Evolutionary conservation across 1,140 invertebrate species (phyloP), one percentile per base, ranked within the genome.

Genomic region (Pseudomyrmex cubaensis): DNA sequence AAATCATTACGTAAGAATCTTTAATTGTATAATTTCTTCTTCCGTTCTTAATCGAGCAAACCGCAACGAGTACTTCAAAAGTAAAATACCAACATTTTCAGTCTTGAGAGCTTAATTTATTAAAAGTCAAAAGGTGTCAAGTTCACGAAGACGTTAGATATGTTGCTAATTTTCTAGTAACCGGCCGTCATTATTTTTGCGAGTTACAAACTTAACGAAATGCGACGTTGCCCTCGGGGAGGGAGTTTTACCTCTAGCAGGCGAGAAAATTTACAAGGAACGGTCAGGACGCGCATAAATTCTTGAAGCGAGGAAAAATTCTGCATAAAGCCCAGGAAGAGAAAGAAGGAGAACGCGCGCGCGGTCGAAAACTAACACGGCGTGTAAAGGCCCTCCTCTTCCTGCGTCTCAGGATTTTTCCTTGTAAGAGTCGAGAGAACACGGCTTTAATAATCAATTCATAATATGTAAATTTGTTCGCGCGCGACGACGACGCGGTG

Each of bases 191-290:
- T 87, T 84, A 77, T 83, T 76, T 56, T 57, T 35, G 54, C 59
- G 67, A 78, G 72, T 83, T 66, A 70, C 50, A 54, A 57, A 74
- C 72, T 66, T 72, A 77, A 87, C 66, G 74, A 85, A 76, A 87
- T 78, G 82, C 63, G 61, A 57, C 80, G 72, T 86, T 88, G 78
- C 74, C 75, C 76, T 44, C 61, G 83, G 69, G 82, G 46, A 63
- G 54, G 61, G 84, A 86, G 84, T 83, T 88, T 72, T 78, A 78
- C 44, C 50, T 64, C 78, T 59, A 82, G 48, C 76, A 82, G 67
- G 83, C 64, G 82, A 63, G 85, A 83, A 90, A 89, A 90, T 90
- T 89, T 90, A 89, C 83, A 89, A 75, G 83, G 64, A 76, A 69
- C 73, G 78, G 70, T 20, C 77, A 80, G 84, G 84, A 87, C 83